Evolutionary conservation across 2,113 vertebrate species (phyloP).

Genomic region (Sander vitreus): DNA sequence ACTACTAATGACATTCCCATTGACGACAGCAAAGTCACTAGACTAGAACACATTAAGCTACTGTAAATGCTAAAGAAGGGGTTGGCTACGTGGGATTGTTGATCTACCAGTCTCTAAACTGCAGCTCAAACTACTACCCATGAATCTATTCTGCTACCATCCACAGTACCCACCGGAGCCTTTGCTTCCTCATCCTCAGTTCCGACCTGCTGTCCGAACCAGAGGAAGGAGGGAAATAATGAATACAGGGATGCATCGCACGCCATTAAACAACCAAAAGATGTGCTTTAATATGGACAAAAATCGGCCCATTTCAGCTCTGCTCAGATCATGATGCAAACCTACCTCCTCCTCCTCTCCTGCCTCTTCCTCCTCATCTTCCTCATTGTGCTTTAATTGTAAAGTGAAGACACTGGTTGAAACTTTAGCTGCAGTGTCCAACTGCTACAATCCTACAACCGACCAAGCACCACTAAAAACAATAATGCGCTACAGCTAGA

Average conservation of each 20-base stretch:
- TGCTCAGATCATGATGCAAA: conserved; percentile 15
- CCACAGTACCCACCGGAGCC: conserved; percentile 55
- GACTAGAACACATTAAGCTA: not conserved
- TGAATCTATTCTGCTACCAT: conserved; percentile 3
- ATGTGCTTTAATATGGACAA: not conserved
- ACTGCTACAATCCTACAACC: not conserved
- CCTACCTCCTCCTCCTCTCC: conserved; percentile 70
- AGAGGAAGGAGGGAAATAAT: conserved; percentile 29
- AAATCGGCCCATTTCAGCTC: not conserved
- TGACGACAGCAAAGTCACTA: not conserved
- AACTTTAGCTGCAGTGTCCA: conserved; percentile 1
- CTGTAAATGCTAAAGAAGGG: not conserved
- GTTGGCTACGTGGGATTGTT: not conserved
- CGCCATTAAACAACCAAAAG: conserved; percentile 8
- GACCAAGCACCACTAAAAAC: not conserved
- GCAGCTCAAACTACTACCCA: not conserved
- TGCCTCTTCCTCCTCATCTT: conserved; percentile 59
- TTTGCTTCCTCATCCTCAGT: conserved; percentile 49
- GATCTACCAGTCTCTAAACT: not conserved
- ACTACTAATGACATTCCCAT: not conserved
- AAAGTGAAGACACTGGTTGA: conserved; percentile 63
- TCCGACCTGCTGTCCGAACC: conserved; percentile 43
- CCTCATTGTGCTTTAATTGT: conserved; percentile 71
- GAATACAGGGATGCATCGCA: not conserved
- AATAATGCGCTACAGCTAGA: not conserved